Evolutionary conservation across 2,797 vertebrate genomes (phyloP).

Genomic region (Martes flavigula): DNA sequence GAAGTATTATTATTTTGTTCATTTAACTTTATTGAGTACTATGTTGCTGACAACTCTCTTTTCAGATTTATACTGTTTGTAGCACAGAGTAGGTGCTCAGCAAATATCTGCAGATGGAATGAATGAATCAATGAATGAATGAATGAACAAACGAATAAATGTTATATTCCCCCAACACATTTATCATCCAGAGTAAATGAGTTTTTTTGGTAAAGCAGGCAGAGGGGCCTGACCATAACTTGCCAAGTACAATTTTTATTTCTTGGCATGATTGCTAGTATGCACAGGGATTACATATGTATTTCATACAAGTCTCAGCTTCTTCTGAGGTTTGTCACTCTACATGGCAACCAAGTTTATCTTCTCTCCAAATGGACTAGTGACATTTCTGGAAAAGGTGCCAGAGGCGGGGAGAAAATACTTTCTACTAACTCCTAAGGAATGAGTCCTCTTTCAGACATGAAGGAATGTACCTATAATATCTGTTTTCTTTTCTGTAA

Average conservation of each 20-base stretch:
- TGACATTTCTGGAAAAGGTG: not conserved
- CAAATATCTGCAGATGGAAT: not conserved
- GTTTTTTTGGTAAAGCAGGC: not conserved
- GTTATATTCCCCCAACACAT: not conserved
- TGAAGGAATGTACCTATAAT: not conserved
- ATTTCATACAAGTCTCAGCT: not conserved
- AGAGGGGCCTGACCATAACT: not conserved
- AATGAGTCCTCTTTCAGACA: not conserved
- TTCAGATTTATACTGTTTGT: not conserved
- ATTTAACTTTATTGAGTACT: not conserved
- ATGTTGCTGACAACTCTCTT: not conserved
- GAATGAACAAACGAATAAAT: not conserved
- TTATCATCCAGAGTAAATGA: not conserved
- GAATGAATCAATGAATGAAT: not conserved
- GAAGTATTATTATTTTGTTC: not conserved
- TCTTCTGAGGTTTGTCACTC: not conserved
- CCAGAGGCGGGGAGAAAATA: not conserved
- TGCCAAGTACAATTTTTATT: not conserved
- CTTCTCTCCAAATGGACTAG: not conserved
- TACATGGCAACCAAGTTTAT: not conserved
- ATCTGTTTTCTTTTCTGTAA: not conserved
- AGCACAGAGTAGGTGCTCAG: not conserved
- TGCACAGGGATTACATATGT: not conserved
- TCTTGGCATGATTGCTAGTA: not conserved
- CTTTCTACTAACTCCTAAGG: not conserved